Evolutionary conservation across 2,797 vertebrate genomes (phyloP), one percentile per base, ranked within the genome.

Genomic region (Oreonectes daqikongensis): DNA sequence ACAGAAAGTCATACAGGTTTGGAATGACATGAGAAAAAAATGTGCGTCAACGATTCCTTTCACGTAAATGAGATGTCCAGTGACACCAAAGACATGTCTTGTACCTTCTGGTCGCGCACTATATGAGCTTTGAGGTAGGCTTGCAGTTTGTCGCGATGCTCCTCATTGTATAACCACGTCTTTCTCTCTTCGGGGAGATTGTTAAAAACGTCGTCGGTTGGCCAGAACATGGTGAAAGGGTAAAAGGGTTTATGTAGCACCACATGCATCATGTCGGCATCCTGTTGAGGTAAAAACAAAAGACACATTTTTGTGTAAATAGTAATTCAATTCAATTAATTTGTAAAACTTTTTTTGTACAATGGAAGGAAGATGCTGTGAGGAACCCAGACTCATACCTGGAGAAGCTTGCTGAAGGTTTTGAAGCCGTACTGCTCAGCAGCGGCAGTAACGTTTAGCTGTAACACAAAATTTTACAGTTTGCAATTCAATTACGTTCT

Each of bases 221-320:
- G 97, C 96, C 96, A 98, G 84, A 99, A 93, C 90, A 98, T 92
- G 17, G 96, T 98, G 88, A 95, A 90, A 0, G 97, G 97, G 76
- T 92, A 92, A 2, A 97, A 94, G 66, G 82, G 2, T 0, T n/a
- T 18, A 78, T 93, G 86, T 32, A 72, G 82, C 2, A 99, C 74
- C 78, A 95, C 35, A 1, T 92, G 88, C 65, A 98, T 85, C 81
- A 99, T 79, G 32, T 93, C 92, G 0, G 94, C 86, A 0, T 91
- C 88, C 97, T 99, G 85, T 55, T 76, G n/a, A 60, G n/a, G 24
- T 44, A 8, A 28, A 64, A 17, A 18, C 18, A 53, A 35, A 6
- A 40, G 20, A 18, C 35, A 14, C 15, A 57, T 1, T 4, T 11
- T 14, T 4, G 15, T 7, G 14, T 18, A 5, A 46, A 48, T 48